Conservation (phyloP, 2,797 vertebrate species). For the Alexandromys oeconomus region DNA sequence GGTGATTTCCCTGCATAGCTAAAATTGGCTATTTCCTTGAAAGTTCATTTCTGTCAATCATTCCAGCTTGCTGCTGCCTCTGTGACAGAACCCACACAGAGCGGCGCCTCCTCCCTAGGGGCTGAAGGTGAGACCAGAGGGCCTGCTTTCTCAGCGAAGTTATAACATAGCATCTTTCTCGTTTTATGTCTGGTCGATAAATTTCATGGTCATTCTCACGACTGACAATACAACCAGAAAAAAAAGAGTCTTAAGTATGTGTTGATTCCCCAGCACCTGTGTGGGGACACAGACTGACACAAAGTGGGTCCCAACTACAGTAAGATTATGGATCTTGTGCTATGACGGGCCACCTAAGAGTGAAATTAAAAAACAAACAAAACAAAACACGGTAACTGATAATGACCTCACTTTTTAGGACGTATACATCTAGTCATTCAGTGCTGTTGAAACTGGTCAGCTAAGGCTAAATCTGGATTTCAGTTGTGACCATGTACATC, state of each 20-base stretch:
- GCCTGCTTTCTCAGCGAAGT: neutral
- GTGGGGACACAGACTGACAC: neutral
- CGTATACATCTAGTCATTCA: neutral
- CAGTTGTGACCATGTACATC: neutral
- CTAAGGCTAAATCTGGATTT: neutral
- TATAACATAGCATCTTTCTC: neutral
- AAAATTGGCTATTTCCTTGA: conserved; percentile 6
- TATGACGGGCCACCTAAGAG: neutral
- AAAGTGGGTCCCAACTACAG: neutral
- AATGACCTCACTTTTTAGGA: conserved; percentile 23
- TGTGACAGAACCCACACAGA: neutral
- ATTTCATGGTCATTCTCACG: neutral
- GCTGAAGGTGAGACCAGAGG: neutral
- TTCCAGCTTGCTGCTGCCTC: neutral
- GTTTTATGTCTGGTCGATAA: neutral
- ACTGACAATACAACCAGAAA: neutral
- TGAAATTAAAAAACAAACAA: neutral
- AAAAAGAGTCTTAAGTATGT: neutral
- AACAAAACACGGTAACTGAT: neutral
- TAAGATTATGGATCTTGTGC: neutral
- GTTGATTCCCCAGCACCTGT: neutral
- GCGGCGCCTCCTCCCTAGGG: neutral
- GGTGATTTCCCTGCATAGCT: neutral
- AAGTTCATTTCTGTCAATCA: conserved; percentile 13
- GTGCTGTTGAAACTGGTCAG: neutral